Evolutionary conservation across 2,797 vertebrate species (phyloP).

Genomic region (Malacoctenus gilli): DNA sequence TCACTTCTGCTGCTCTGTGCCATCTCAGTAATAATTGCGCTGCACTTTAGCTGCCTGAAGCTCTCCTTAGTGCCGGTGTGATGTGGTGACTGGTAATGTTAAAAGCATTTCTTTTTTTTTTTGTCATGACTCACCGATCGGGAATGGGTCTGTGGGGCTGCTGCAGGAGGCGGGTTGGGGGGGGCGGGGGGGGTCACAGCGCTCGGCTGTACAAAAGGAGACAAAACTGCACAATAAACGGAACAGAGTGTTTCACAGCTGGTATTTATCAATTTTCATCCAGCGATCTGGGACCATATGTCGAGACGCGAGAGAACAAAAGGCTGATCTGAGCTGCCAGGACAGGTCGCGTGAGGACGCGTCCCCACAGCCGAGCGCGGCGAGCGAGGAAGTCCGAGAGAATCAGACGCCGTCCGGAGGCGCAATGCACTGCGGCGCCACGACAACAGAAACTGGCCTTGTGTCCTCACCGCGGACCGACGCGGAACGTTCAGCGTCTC

Average conservation of each 20-base stretch:
- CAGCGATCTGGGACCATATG: conserved; percentile 5
- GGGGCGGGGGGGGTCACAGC: conserved; percentile 11
- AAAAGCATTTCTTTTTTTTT: conserved; percentile 54
- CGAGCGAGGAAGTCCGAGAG: background rate
- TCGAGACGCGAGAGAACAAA: conserved; percentile 5
- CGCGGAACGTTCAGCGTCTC: conserved; percentile 33
- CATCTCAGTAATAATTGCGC: conserved; percentile 42
- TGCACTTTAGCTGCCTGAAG: conserved; percentile 47
- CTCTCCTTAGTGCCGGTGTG: conserved; percentile 47
- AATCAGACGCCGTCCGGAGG: conserved; percentile 2
- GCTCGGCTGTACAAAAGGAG: conserved; percentile 26
- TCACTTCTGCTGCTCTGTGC: conserved; percentile 51
- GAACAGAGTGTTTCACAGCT: conserved; percentile 35
- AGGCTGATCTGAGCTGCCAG: conserved; percentile 1
- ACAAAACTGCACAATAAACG: conserved; percentile 38
- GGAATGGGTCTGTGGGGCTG: conserved; percentile 58
- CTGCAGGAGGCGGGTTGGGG: no score
- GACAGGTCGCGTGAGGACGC: conserved; percentile 1
- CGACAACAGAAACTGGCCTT: conserved; percentile 11
- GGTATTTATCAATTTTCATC: conserved; percentile 22
- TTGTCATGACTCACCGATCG: conserved; percentile 61
- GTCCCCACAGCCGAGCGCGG: background rate
- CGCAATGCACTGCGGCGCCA: conserved; percentile 10
- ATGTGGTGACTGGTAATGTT: conserved; percentile 55
- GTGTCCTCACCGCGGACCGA: background rate